These are phyloP conservation scores for Lasioglossum lativentre DNA, from an alignment of 2,888 invertebrate species.

Conservation along the genomic window DNA sequence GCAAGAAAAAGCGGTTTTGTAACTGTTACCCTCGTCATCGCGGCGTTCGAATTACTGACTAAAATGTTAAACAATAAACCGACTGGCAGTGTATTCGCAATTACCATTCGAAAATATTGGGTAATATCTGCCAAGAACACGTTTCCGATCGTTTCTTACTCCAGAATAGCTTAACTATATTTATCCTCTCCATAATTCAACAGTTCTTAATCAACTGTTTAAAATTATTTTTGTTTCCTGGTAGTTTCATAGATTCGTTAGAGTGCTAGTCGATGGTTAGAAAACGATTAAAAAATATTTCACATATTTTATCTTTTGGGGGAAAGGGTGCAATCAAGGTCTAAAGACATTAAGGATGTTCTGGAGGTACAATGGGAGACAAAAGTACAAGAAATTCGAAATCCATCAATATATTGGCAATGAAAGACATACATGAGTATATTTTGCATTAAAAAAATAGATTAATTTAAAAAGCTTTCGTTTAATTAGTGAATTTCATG, in stretches of 20 bases:
- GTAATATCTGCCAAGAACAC: not conserved
- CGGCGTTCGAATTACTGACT: not conserved
- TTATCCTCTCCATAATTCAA: not conserved
- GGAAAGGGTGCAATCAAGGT: too few relatives aligned
- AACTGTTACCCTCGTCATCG: not conserved
- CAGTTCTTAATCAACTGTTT: not conserved
- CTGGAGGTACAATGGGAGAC: too few relatives aligned
- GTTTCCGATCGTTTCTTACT: not conserved
- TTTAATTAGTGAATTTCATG: too few relatives aligned
- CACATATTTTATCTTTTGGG: too few relatives aligned
- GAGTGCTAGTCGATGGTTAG: not conserved
- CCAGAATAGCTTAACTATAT: not conserved
- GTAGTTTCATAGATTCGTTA: not conserved
- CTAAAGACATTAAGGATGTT: too few relatives aligned
- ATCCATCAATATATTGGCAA: too few relatives aligned
- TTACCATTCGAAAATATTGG: not conserved
- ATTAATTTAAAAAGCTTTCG: too few relatives aligned
- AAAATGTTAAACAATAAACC: slow-evolving; percentile 9
- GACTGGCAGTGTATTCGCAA: not conserved
- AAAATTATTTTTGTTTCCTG: not conserved
- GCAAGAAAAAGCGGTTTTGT: not conserved
- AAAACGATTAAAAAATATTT: not conserved
- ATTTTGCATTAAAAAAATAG: too few relatives aligned
- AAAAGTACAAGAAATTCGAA: too few relatives aligned
- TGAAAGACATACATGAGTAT: too few relatives aligned